phyloP scores from a whole-genome alignment of 2,113 vertebrate genomes.

The Oostethus manadensis region DNA sequence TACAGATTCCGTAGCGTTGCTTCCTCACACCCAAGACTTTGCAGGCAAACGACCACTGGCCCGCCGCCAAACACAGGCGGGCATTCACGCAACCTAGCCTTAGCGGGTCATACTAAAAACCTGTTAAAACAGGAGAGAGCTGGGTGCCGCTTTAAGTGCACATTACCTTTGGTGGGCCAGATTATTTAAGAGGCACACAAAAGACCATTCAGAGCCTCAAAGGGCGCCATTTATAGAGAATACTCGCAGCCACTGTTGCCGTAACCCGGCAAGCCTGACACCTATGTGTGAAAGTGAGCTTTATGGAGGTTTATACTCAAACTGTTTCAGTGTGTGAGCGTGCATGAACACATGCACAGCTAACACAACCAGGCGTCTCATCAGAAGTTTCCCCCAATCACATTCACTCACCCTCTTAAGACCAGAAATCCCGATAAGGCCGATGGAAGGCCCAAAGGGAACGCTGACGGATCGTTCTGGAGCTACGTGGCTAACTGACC shows the following conservation, averaged over 20 bases:
- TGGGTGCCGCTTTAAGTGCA: constrained; percentile 33
- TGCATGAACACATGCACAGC: constrained; percentile 11
- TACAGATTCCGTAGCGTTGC: constrained; percentile 52
- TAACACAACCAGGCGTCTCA: constrained; percentile 24
- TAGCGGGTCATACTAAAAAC: constrained; percentile 43
- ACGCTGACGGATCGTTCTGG: constrained; percentile 32
- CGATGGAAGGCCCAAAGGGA: constrained; percentile 21
- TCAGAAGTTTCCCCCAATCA: constrained; percentile 42
- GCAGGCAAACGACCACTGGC: constrained; percentile 55
- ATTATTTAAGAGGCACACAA: constrained; percentile 65
- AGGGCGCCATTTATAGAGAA: constrained; percentile 59
- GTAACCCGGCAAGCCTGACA: constrained; percentile 27
- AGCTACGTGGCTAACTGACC: constrained; percentile 10
- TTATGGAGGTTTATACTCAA: not conserved
- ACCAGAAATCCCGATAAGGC: constrained; percentile 57
- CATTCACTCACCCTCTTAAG: constrained; percentile 58
- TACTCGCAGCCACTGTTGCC: constrained; percentile 41
- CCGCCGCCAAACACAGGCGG: constrained; percentile 54
- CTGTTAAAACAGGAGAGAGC: constrained; percentile 43
- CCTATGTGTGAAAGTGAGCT: constrained; percentile 24
- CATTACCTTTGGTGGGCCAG: constrained; percentile 47
- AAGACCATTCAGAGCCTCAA: constrained; percentile 57
- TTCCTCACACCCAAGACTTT: constrained; percentile 43
- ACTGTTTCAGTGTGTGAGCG: not conserved
- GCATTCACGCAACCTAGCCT: constrained; percentile 49